Base-by-base conservation (phyloP, 2,888 invertebrate genomes). In the Meiosimyza decipiens region DNA sequence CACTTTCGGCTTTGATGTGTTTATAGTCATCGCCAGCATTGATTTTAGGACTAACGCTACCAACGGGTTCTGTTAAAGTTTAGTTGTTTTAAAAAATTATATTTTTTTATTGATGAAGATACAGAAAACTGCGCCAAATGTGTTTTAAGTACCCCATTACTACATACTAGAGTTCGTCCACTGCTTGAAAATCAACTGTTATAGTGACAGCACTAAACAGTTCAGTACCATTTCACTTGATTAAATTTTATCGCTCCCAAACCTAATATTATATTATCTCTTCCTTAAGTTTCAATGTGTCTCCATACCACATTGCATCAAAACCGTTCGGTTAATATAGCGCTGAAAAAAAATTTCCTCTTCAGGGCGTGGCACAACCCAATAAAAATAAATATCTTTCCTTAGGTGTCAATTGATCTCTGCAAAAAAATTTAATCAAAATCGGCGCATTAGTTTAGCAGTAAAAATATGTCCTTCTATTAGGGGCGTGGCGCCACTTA, bases 11-110 rank as follows among this genome's bases (percentile, higher is more conserved):
- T 80, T 88, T 86, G 70, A 82, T 69, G 89, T 88, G 87, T 84
- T 90, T 88, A 87, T 87, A 83, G 87, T 89, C 83, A 86, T 93
- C 92, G 85, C 90, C 87, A 51, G 92, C 90, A 66, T 91, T 91
- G 82, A 94, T 91, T 88, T 93, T 93, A 84, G 87, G 87, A 67
- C 84, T 83, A 68, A 89, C 89, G 77, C 88, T 89, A 50, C 88
- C 89, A 75, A 85, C 81, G 11, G 85, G 83, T 67, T 84, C 84
- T 84, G 76, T 1, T 80, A 82, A 51, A 40, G n/a, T 47, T 63
- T n/a, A 47, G 16, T 47, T 60, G 2, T 6, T 11, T 47, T 16
- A 18, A 6, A 1, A 18, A 47, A 50, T 50, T 6, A 11, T 16
- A 22, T 12, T 16, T 18, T n/a, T 65, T 65, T 51, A 33, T 11